phyloP scores from a whole-genome alignment of 2,797 vertebrate species.

The Vireo griseus region DNA sequence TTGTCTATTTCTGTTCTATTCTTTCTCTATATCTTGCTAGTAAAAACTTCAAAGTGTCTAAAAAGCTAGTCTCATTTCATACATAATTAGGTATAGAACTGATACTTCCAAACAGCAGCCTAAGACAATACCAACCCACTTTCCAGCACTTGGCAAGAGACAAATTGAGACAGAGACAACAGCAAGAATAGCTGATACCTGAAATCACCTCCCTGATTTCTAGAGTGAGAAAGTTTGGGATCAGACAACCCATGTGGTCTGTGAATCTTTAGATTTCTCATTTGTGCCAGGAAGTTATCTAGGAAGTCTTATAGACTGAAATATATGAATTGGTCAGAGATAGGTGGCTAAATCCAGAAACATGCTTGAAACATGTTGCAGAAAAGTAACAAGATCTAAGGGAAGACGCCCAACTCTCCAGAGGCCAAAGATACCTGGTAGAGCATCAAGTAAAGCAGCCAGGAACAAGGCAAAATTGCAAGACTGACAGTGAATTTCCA shows the following conservation, averaged over 20 bases:
- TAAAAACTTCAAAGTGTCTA: constrained; percentile 50
- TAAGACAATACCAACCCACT: constrained; percentile 5
- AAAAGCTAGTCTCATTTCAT: constrained; percentile 11
- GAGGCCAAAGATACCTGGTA: not conserved
- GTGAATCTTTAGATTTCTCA: not conserved
- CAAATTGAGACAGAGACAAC: not conserved
- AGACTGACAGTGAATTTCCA: not conserved
- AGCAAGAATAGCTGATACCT: not conserved
- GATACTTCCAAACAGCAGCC: not conserved
- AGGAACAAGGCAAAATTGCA: not conserved
- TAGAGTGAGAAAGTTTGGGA: not conserved
- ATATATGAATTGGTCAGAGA: accelerated
- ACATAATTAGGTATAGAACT: constrained; percentile 25
- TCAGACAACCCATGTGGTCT: not conserved
- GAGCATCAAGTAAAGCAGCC: not conserved
- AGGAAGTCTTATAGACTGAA: not conserved
- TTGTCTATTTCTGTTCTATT: not conserved
- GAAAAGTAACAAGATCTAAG: not conserved
- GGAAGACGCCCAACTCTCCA: not conserved
- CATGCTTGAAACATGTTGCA: accelerated
- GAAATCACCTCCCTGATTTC: not conserved
- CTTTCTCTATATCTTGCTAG: not conserved
- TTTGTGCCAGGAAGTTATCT: not conserved
- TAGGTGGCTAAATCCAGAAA: not conserved
- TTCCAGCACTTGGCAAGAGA: not conserved